Evolutionary conservation across 2,797 vertebrate species (phyloP), one percentile per base, ranked within the genome.

Genomic region (Enteromius argenteus): DNA sequence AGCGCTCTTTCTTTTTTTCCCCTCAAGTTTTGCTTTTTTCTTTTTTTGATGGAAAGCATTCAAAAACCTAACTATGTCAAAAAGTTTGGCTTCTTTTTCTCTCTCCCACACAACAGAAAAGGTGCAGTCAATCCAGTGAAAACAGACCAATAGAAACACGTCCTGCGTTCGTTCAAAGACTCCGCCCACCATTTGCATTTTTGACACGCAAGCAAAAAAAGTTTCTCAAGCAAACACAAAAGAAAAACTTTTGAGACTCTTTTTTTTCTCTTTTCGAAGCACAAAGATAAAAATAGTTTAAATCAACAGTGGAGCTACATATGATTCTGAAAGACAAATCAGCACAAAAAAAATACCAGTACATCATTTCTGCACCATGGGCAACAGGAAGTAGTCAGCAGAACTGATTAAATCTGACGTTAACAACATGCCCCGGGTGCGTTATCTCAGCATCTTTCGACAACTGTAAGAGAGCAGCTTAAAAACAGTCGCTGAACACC

Each of bases 391-490:
- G n/a, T 27, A 80, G 32, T 42, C 35, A 21, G 32, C 46, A 37
- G 30, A 79, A 79, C 62, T 5, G 44, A 79, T 79, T 60, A 44
- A 62, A 60, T 17, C 17, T 15, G 51, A 15, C 27, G 23, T 27
- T 79, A 60, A 60, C 35, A 27, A 77, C 53, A 10, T 7, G 62
- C 27, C 42, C 39, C 21, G 23, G 17, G 58, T 79, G 42, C 13
- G 58, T 79, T 58, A 81, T 81, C 79, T 46, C 68, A 35, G 68
- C 37, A 81, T 60, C 68, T 81, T 72, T 66, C 37, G 8, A 69
- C 15, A 67, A 67, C n/a, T 19, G 46, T 19, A 69, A 23, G n/a
- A 80, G 14, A 64, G 17, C 37, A 15, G 6, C 27, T 42, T 32
- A 6, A 32, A 68, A 72, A 72, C 44, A 19, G 23, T 27, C n/a